Conservation (phyloP, 2,797 vertebrate genomes). For the Lepus oiostolus region DNA sequence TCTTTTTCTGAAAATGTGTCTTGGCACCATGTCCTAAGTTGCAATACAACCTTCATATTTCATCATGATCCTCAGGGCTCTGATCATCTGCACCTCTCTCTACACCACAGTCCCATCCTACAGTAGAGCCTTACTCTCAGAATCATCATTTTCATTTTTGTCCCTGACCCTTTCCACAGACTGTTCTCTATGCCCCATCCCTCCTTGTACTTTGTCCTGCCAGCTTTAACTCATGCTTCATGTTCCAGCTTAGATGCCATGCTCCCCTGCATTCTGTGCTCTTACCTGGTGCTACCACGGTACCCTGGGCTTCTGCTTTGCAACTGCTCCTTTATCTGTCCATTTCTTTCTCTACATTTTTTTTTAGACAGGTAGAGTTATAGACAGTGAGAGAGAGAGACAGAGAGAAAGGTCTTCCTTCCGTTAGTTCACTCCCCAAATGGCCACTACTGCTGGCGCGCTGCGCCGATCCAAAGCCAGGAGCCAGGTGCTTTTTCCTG, state of each 20-base stretch:
- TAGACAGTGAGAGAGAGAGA: too few species aligned
- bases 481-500: too few species aligned
- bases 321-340: neutral
- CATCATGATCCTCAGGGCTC: neutral
- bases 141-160: neutral
- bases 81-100: neutral
- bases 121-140: neutral
- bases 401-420: too few species aligned
- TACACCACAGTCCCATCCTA: rapidly evolving
- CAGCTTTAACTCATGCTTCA: neutral
- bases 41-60: neutral
- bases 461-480: too few species aligned
- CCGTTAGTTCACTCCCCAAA: too few species aligned
- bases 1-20: neutral
- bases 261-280: neutral
- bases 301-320: neutral
- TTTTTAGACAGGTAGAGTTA: too few species aligned
- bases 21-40: neutral
- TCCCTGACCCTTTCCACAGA: neutral
- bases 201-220: neutral
- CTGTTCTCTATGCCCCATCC: neutral
- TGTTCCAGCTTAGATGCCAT: neutral
- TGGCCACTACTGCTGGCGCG: too few species aligned
- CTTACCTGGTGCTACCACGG: neutral
- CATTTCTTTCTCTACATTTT: too few species aligned